These are phyloP conservation scores for Potorous gilbertii DNA, from an alignment of 2,797 vertebrate species.

Conservation along the genomic window DNA sequence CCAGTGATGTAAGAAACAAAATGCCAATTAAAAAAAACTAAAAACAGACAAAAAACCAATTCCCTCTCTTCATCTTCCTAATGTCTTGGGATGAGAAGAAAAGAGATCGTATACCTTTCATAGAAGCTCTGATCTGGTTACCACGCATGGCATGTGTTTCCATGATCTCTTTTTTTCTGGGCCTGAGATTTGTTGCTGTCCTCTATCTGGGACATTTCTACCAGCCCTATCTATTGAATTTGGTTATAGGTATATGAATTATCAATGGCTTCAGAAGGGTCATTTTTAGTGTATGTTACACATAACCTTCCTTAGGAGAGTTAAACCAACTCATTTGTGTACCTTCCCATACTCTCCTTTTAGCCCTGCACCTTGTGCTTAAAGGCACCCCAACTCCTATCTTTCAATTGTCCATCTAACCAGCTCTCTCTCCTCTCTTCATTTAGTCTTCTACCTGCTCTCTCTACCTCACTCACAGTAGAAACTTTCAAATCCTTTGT, in stretches of 20 bases:
- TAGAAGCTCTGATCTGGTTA: neutral
- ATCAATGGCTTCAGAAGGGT: neutral
- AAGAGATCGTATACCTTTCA: neutral
- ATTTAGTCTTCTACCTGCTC: neutral
- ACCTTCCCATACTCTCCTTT: neutral
- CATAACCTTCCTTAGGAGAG: neutral
- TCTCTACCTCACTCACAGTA: neutral
- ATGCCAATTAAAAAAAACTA: neutral
- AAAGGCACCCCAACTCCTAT: neutral
- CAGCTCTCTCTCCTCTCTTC: neutral
- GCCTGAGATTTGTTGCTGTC: neutral
- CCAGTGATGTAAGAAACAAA: neutral
- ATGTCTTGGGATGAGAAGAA: neutral
- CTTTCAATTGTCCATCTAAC: neutral
- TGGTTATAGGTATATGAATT: slow-evolving; percentile 55
- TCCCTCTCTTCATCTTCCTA: neutral
- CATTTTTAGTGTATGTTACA: neutral
- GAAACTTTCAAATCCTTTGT: neutral
- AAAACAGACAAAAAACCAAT: neutral
- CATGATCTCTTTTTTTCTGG: neutral
- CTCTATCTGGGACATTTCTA: slow-evolving; percentile 13
- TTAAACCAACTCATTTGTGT: neutral
- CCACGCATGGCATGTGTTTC: neutral
- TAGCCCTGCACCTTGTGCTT: neutral
- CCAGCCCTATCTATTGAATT: slow-evolving; percentile 34